Conservation (phyloP, 2,797 vertebrate species). For the Sorex maritimensis region DNA sequence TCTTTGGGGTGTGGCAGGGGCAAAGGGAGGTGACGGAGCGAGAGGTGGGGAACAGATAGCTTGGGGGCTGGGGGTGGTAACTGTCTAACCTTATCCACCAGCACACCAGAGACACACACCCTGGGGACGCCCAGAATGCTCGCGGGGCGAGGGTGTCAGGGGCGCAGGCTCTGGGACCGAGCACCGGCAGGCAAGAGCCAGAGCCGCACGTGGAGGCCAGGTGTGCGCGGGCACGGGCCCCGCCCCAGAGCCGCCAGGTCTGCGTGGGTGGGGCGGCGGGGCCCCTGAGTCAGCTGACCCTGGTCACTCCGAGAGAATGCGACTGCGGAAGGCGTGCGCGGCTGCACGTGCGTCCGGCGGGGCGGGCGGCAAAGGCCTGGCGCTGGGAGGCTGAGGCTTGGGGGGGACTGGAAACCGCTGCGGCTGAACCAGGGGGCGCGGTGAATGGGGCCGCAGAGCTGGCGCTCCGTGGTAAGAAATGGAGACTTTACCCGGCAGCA, state of each 20-base stretch:
- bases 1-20: constrained; percentile 38
- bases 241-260: constrained; percentile 66
- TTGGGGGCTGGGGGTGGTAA: neutral
- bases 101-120: neutral
- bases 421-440: neutral
- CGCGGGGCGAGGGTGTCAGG: neutral
- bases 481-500: constrained; percentile 61
- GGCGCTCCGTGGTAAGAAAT: constrained; percentile 13
- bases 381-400: neutral
- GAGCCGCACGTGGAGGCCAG: constrained; percentile 24
- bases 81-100: constrained; percentile 32
- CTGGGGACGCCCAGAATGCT: constrained; percentile 19
- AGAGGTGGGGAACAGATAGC: constrained; percentile 11
- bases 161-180: neutral
- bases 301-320: neutral
- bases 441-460: neutral
- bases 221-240: neutral
- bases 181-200: neutral
- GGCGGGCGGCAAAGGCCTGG: constrained; percentile 23
- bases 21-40: constrained; percentile 55
- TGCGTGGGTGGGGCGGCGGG: constrained; percentile 49
- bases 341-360: neutral
- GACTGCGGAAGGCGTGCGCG: neutral
- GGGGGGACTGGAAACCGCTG: constrained; percentile 10
- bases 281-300: constrained; percentile 1